Percentiles rank a stretch among this genome's conserved stretches.
Evolutionary conservation across 2,113 vertebrate genomes (phyloP).

Genomic region (Sapajus apella): DNA sequence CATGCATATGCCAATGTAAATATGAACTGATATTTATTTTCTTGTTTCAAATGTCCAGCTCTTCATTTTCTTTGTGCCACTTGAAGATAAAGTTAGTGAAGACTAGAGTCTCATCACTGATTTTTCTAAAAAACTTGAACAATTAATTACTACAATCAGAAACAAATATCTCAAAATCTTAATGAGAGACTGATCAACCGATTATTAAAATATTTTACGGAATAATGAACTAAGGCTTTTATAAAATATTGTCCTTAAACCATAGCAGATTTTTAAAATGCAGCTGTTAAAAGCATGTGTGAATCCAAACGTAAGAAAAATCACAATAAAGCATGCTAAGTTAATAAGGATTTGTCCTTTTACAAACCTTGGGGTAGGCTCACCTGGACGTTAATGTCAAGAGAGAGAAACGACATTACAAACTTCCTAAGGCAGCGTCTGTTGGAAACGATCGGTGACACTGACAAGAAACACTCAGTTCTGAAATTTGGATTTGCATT

Average conservation of each 20-base stretch:
- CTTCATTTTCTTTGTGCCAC: neutral
- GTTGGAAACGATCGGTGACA: constrained; percentile 50
- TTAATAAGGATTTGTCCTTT: constrained; percentile 51
- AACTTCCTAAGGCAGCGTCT: neutral
- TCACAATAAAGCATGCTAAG: constrained; percentile 54
- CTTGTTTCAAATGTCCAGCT: constrained; percentile 25
- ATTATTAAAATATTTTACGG: constrained; percentile 38
- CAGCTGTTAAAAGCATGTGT: neutral
- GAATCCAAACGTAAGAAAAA: neutral
- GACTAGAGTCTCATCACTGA: neutral
- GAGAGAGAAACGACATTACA: constrained; percentile 24
- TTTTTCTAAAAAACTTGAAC: neutral
- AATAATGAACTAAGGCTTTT: neutral
- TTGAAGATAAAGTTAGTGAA: constrained; percentile 52
- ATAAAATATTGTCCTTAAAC: constrained; percentile 25
- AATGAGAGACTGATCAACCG: neutral
- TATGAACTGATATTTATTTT: neutral
- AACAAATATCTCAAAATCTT: constrained; percentile 49
- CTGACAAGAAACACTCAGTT: constrained; percentile 53
- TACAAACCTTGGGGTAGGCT: neutral
- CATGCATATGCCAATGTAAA: neutral
- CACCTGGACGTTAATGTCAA: neutral
- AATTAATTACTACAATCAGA: neutral
- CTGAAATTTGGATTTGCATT: constrained; percentile 49
- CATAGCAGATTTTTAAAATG: constrained; percentile 1